Evolutionary conservation across 2,888 invertebrate genomes (phyloP), one percentile per base, ranked within the genome.

Genomic region (Eupithecia exiguata): DNA sequence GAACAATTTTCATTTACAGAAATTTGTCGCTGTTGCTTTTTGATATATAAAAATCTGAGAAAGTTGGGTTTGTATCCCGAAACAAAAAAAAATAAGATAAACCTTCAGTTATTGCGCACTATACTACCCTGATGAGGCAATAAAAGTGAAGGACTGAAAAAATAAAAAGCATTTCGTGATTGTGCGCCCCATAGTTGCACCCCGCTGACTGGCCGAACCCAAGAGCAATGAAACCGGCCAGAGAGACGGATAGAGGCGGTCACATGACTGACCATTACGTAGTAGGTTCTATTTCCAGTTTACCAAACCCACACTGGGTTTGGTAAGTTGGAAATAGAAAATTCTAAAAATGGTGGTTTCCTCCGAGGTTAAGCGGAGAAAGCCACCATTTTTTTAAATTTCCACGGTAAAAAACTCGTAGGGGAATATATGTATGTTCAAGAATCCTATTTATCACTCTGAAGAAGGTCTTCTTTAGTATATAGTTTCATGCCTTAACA

Each of bases 101-200:
- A 46, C 82, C 79, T 69, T 25, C 38, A 68, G 69, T 62, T 68
- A 72, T 67, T 69, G 68, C 77, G 80, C 67, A 82, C 86, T 86
- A 88, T 87, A 88, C 88, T 88, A 83, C 83, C 81, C 87, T 91
- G 91, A 92, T 90, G 92, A 91, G 90, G 91, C 91, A 89, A 92
- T 93, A 92, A 93, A 90, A 82, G 85, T 82, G 85, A 81, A 80
- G 82, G 81, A 84, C 83, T 86, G 89, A 89, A 91, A 91, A 91
- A 92, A 93, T 93, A 92, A 93, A 80, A 92, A 93, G 93, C 92
- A 89, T 92, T 92, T 89, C 86, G 89, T 89, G 91, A 92, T 92
- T 91, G 91, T 89, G 83, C 86, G 82, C 77, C 86, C 84, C 83
- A 70, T 75, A 81, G 84, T 68, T 70, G 84, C 83, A 83, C 80